Evolutionary conservation across 2,797 vertebrate genomes (phyloP).

Genomic region (Coreius guichenoti): DNA sequence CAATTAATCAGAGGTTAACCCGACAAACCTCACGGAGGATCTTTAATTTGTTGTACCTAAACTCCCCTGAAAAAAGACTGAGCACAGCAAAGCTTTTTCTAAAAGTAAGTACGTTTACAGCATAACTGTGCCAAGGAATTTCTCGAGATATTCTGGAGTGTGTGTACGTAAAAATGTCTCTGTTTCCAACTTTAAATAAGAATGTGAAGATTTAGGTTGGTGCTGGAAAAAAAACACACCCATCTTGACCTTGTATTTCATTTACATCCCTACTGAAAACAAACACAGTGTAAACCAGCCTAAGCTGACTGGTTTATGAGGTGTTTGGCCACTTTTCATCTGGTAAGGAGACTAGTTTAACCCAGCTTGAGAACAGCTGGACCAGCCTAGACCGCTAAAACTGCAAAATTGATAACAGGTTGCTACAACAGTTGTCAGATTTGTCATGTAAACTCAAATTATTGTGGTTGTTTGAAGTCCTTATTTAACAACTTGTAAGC

Average conservation of each 20-base stretch:
- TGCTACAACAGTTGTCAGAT: neutral
- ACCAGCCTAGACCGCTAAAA: neutral
- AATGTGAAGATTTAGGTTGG: conserved; percentile 33
- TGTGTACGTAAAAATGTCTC: conserved; percentile 53
- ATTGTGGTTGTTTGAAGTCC: neutral
- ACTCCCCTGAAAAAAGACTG: conserved; percentile 58
- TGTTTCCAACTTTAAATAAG: conserved; percentile 36
- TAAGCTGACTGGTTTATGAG: neutral
- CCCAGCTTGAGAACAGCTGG: neutral
- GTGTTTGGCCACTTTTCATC: conserved; percentile 9
- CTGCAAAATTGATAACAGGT: neutral
- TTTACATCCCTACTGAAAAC: conserved; percentile 16
- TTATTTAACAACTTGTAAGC: neutral
- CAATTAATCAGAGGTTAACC: conserved; percentile 83
- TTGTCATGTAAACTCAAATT: neutral
- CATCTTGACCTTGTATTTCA: conserved; percentile 1
- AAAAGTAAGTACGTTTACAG: conserved; percentile 63
- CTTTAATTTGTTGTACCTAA: conserved; percentile 74
- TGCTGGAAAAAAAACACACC: conserved; percentile 1
- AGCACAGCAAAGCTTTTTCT: conserved; percentile 57
- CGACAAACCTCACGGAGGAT: conserved; percentile 71
- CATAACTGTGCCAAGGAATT: conserved; percentile 55
- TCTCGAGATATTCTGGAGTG: conserved; percentile 60
- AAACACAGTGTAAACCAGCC: conserved; percentile 1
- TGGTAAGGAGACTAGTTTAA: conserved; percentile 9